These are phyloP conservation scores for Brachycybe producta DNA, from an alignment of 2,888 invertebrate genomes.

Conservation along the genomic window DNA sequence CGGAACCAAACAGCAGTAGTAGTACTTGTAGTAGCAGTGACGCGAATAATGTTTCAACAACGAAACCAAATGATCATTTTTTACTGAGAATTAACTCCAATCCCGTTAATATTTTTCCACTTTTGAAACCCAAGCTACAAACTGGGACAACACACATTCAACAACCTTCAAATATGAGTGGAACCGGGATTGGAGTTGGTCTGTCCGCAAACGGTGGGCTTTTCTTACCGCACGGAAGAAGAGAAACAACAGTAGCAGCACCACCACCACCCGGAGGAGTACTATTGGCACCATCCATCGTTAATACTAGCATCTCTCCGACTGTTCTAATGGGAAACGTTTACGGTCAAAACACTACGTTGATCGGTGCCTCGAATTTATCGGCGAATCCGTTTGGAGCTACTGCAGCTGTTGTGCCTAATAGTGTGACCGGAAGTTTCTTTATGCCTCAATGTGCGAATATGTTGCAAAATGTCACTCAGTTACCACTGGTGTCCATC, in stretches of 20 bases:
- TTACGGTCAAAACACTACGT: neutral
- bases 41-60: too few relatives aligned
- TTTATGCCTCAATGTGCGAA: neutral
- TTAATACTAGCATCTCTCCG: neutral
- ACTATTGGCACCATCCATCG: neutral
- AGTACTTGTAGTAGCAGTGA: neutral
- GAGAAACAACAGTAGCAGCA: too few relatives aligned
- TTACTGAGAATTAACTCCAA: neutral
- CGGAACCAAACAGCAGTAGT: neutral
- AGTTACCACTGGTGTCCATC: conserved; percentile 6
- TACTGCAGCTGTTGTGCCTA: neutral
- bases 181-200: neutral
- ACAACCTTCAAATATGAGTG: conserved; percentile 1
- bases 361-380: neutral
- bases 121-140: neutral
- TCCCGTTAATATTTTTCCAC: neutral
- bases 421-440: neutral
- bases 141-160: neutral
- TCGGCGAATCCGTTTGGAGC: neutral
- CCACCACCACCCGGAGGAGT: neutral
- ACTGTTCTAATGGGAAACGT: neutral
- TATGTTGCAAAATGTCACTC: conserved; percentile 5
- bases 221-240: too few relatives aligned
- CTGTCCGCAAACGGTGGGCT: too few relatives aligned
- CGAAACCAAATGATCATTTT: neutral